Conservation (phyloP, 2,113 vertebrate genomes). For the Dissostichus mawsoni region DNA sequence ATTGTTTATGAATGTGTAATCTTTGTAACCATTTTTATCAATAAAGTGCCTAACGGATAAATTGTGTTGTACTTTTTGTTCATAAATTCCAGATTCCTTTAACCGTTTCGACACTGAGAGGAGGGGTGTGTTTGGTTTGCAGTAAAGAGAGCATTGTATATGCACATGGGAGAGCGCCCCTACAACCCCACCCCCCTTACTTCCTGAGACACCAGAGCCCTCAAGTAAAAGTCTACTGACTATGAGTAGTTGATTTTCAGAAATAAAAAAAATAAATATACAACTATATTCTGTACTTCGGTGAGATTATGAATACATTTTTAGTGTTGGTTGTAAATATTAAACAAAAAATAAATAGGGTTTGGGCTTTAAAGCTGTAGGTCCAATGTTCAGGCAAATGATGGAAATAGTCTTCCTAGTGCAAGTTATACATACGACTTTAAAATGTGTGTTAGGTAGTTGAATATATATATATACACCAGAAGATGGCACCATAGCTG, state of each 20-base stretch:
- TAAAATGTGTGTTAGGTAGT: slow-evolving; percentile 45
- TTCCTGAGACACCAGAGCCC: slow-evolving; percentile 65
- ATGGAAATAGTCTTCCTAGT: not conserved
- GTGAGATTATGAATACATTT: not conserved
- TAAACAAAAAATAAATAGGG: not conserved
- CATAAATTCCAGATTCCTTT: slow-evolving; percentile 1
- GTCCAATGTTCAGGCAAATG: not conserved
- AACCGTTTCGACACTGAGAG: slow-evolving; percentile 31
- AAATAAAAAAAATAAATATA: not conserved
- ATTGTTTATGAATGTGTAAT: not conserved
- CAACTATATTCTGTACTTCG: not conserved
- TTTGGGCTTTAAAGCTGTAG: not conserved
- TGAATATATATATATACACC: slow-evolving; percentile 21
- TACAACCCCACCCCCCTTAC: slow-evolving; percentile 46
- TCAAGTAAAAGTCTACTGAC: slow-evolving; percentile 26
- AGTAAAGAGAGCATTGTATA: slow-evolving; percentile 79
- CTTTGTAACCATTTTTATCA: slow-evolving; percentile 26
- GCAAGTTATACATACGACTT: not conserved
- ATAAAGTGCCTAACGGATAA: slow-evolving; percentile 51
- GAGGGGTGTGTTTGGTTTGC: slow-evolving; percentile 67
- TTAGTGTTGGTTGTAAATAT: not conserved
- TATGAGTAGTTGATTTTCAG: not conserved
- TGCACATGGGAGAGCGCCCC: slow-evolving; percentile 46
- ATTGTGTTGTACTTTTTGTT: slow-evolving; percentile 23
- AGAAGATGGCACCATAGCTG: slow-evolving; percentile 74